Evolutionary conservation across 2,113 vertebrate genomes (phyloP), one percentile per base, ranked within the genome.

Genomic region (Podarcis muralis): DNA sequence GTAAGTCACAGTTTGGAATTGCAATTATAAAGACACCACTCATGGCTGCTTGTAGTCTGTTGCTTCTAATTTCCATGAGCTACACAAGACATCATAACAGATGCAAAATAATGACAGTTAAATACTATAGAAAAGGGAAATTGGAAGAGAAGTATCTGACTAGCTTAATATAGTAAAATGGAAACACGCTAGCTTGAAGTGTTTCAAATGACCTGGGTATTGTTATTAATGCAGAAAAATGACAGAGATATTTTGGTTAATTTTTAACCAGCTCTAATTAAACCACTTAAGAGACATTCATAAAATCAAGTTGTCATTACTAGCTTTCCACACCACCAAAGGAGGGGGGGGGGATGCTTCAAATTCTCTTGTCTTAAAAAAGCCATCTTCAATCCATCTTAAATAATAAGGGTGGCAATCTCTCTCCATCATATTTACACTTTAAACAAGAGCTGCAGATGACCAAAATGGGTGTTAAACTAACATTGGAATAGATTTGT

Each of bases 141-240:
- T 48, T 68, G 91, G 84, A 72, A 88, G 74, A 68, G 88, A 93
- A 95, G 89, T 69, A 82, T 68, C 59, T 59, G 78, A 59, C 86
- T 96, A 96, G 95, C 40, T 69, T 94, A 94, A 95, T 66, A 74
- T 76, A 94, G 93, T 2, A 90, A 92, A 91, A 87, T 88, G 90
- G 92, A 66, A 91, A 92, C 62, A 87, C 2, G 0, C 18, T 92
- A 91, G 91, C 68, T 91, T 90, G 90, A 85, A 94, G 85, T 92
- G 91, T 94, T 81, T 71, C 30, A 15, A 62, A 94, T 90, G 91
- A 94, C 85, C 92, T 88, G 23, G 22, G 32, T 25, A 59, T 37
- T 12, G 11, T 23, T 95, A 92, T 85, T 88, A 71, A 93, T 81
- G 93, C 48, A 93, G 92, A 95, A 94, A 92, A 95, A 93, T 75